These are phyloP conservation scores for Phalera bucephala DNA, from an alignment of 2,888 invertebrate genomes.

Conservation along the genomic window DNA sequence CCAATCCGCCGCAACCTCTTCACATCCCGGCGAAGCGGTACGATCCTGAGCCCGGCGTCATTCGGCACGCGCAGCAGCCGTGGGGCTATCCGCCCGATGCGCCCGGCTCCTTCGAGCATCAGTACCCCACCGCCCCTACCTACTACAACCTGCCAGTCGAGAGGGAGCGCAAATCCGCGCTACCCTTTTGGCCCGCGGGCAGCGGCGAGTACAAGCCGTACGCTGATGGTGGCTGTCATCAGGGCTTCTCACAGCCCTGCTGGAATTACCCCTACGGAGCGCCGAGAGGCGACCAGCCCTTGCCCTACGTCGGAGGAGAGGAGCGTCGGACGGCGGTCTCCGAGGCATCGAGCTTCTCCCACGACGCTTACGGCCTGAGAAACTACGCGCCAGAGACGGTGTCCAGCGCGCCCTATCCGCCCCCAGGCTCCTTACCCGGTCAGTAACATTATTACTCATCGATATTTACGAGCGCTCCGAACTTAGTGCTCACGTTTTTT, in stretches of 20 bases:
- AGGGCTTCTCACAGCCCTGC: conserved; percentile 88
- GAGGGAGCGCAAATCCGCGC: conserved; percentile 84
- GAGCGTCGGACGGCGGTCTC: conserved; percentile 86
- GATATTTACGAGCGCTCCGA: conserved; percentile 37
- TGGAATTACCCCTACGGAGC: conserved; percentile 88
- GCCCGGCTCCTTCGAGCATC: conserved; percentile 85
- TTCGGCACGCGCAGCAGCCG: conserved; percentile 89
- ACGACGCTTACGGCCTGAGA: conserved; percentile 89
- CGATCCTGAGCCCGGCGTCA: conserved; percentile 87
- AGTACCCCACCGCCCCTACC: conserved; percentile 87
- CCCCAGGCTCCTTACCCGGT: conserved; percentile 87
- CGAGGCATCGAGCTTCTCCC: conserved; percentile 86
- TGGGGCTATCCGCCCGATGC: conserved; percentile 90
- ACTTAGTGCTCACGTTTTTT: conserved; percentile 59
- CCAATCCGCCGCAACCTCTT: conserved; percentile 89
- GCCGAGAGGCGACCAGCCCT: conserved; percentile 85
- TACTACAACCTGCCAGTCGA: conserved; percentile 89
- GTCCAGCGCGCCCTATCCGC: conserved; percentile 89
- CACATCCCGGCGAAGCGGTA: conserved; percentile 95
- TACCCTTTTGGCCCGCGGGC: conserved; percentile 87
- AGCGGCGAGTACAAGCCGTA: conserved; percentile 86
- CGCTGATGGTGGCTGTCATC: conserved; percentile 84
- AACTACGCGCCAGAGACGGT: conserved; percentile 90
- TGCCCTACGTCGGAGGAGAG: conserved; percentile 88
- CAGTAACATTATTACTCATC: conserved; percentile 54